Conservation (phyloP, 2,888 invertebrate species). For the Syrista parreyssii region DNA sequence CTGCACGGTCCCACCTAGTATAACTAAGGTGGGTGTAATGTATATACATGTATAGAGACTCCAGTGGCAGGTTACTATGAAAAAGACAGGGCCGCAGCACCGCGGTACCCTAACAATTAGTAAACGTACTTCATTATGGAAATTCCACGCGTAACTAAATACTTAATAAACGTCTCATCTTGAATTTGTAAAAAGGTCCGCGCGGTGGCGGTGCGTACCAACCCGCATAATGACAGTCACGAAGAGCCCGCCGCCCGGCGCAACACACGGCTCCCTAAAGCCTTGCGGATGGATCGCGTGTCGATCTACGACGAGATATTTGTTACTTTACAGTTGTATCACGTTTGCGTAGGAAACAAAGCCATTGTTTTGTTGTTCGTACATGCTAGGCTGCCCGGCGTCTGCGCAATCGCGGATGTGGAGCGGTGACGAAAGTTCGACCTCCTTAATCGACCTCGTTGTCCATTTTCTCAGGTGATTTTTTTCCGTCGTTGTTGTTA, state of each 20-base stretch:
- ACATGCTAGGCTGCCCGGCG: slow-evolving; percentile 46
- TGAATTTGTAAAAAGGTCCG: slow-evolving; percentile 48
- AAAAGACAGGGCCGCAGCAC: neutral
- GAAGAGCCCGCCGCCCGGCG: slow-evolving; percentile 7
- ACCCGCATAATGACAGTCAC: slow-evolving; percentile 17
- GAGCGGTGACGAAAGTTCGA: neutral
- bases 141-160: slow-evolving; percentile 53
- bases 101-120: slow-evolving; percentile 47
- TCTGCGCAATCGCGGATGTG: slow-evolving; percentile 17
- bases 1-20: too few species aligned
- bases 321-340: slow-evolving; percentile 62
- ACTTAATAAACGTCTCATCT: slow-evolving; percentile 52
- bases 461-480: neutral
- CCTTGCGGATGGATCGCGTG: slow-evolving; percentile 58
- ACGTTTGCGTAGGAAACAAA: slow-evolving; percentile 60
- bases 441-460: neutral
- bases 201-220: slow-evolving; percentile 15
- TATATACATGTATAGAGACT: too few species aligned
- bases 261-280: slow-evolving; percentile 37
- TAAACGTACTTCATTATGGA: slow-evolving; percentile 53
- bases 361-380: slow-evolving; percentile 60
- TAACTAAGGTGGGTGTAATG: too few species aligned
- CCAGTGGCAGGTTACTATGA: too few species aligned
- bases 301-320: slow-evolving; percentile 63
- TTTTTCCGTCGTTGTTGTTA: neutral